Evolutionary conservation across 2,113 vertebrate species (phyloP), one percentile per base, ranked within the genome.

Genomic region (Gallinago media): DNA sequence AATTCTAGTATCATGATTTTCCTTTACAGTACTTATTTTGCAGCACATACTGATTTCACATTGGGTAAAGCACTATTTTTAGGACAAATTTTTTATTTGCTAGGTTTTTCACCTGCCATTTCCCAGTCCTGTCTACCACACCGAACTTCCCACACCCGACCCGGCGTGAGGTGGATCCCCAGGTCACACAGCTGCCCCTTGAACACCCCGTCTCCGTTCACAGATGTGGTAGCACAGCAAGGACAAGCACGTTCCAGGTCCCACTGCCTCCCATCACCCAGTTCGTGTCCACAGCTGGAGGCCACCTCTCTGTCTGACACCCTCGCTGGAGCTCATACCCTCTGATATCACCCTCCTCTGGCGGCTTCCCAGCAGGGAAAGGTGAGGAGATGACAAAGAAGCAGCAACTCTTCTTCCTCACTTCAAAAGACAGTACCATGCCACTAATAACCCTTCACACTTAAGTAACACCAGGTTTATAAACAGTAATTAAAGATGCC

Each of bases 401-500:
- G 70, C 66, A 89, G 83, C 76, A 76, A 65, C 85, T 87, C 42
- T 2, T 95, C 92, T 52, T 89, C 94, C 82, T 86, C 27, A 83
- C 89, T 88, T 96, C 93, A 94, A 91, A 95, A 75, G 83, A 82
- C 71, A 90, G 22, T 6, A 9, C 27, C 50, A 46, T 38, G 74
- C 50, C 58, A 52, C 72, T 89, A 87, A 87, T 73, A 66, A 91
- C 42, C 59, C 74, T 75, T 89, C 91, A 80, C 74, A 50, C 72
- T 79, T 18, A 68, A 32, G 74, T 31, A 83, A 54, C 66, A 93
- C 20, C 91, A 65, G 55, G 44, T 94, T 83, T 73, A 87, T 76
- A 96, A 93, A 92, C 65, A 83, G 66, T 89, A 94, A 95, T 96
- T 96, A 95, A 71, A 73, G 71, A 19, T 80, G 68, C 75, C 93